phyloP scores from a whole-genome alignment of 1,140 invertebrate species.

The Camponotus pennsylvanicus region DNA sequence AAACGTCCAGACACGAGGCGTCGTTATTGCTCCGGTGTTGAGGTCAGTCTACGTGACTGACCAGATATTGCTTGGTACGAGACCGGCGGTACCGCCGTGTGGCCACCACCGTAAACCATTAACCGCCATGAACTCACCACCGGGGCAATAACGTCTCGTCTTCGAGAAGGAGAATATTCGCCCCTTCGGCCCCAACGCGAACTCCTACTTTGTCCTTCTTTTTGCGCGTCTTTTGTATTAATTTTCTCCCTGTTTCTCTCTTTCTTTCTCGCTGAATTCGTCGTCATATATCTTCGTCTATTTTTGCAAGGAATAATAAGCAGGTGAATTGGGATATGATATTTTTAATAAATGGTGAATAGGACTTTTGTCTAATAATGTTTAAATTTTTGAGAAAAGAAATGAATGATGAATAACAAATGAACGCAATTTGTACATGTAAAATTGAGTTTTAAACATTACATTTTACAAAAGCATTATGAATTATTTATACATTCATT shows the following conservation, averaged over 20 bases:
- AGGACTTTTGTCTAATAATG: too few relatives aligned
- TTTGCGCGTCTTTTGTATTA: slow-evolving; percentile 59
- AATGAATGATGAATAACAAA: not conserved
- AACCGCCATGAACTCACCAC: slow-evolving; percentile 78
- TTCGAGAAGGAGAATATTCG: slow-evolving; percentile 65
- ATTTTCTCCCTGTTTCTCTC: not conserved
- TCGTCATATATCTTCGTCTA: not conserved
- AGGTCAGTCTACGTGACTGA: slow-evolving; percentile 85
- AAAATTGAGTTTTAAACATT: not conserved
- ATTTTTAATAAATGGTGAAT: not conserved
- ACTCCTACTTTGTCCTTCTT: slow-evolving; percentile 41
- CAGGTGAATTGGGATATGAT: not conserved
- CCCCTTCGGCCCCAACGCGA: slow-evolving; percentile 44
- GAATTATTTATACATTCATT: too few relatives aligned
- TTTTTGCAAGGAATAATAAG: not conserved
- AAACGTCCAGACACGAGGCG: slow-evolving; percentile 79
- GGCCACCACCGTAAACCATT: slow-evolving; percentile 77
- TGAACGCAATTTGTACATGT: not conserved
- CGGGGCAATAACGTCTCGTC: slow-evolving; percentile 80
- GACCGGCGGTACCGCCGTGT: slow-evolving; percentile 72
- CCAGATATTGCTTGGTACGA: slow-evolving; percentile 82
- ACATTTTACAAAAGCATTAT: not conserved
- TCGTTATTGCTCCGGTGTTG: slow-evolving; percentile 84
- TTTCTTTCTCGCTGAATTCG: slow-evolving; percentile 18
- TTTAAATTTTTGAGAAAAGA: not conserved